A percentile compares a stretch with the other conserved stretches of the same genome.
These are phyloP conservation scores for Falco novaeseelandiae DNA, from an alignment of 2,797 vertebrate species.

Conservation along the genomic window DNA sequence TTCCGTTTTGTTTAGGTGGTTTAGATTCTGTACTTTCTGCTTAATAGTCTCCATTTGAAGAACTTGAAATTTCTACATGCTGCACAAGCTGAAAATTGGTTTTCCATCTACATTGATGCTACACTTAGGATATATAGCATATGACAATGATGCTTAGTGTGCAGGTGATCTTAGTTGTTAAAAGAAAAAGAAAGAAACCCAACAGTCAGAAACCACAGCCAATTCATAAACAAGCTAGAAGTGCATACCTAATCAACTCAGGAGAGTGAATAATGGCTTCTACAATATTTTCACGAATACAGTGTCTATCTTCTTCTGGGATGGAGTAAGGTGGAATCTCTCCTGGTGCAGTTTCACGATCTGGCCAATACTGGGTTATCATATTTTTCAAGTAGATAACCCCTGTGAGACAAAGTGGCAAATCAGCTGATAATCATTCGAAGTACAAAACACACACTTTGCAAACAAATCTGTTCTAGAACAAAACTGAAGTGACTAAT, in stretches of 20 bases:
- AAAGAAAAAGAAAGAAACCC: neutral
- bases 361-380: conserved; percentile 98
- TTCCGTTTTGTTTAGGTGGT: neutral
- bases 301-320: conserved; percentile 94
- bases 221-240: neutral
- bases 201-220: neutral
- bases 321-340: conserved; percentile 91
- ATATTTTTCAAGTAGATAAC: conserved; percentile 99
- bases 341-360: conserved; percentile 87
- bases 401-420: conserved; percentile 75
- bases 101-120: neutral
- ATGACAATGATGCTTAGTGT: neutral
- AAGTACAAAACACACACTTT: neutral
- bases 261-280: conserved; percentile 99
- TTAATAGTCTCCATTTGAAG: neutral
- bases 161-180: neutral
- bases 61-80: neutral
- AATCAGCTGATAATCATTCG: neutral
- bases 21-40: neutral
- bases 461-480: neutral
- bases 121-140: neutral
- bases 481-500: neutral
- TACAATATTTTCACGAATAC: conserved; percentile 97
- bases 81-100: neutral
- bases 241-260: conserved; percentile 92